These are phyloP conservation scores for Cinara cedri DNA, from an alignment of 2,888 invertebrate genomes.

Conservation along the genomic window DNA sequence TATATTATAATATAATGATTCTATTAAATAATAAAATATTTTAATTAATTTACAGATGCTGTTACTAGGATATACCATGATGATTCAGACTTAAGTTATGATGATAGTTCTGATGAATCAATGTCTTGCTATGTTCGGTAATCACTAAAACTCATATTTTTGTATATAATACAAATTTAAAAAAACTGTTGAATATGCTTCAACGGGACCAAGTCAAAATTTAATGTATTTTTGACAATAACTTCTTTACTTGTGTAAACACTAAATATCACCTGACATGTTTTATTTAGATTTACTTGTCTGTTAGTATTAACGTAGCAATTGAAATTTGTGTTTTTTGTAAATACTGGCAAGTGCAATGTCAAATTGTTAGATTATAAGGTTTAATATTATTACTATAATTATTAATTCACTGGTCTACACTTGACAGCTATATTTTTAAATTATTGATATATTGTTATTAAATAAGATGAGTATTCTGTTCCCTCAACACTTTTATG, in stretches of 20 bases:
- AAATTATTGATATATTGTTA: not conserved
- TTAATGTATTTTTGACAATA: not conserved
- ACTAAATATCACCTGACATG: not conserved
- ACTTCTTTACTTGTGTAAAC: slow-evolving; percentile 20
- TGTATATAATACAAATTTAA: slow-evolving; percentile 7
- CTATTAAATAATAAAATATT: slow-evolving; percentile 28
- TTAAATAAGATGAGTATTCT: no score
- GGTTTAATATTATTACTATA: slow-evolving; percentile 7
- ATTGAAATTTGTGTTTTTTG: slow-evolving; percentile 8
- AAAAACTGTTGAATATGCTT: not conserved
- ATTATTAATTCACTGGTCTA: slow-evolving; percentile 17
- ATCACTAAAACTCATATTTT: not conserved
- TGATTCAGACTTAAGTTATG: slow-evolving; percentile 43
- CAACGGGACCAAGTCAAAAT: not conserved
- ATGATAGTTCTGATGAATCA: slow-evolving; percentile 50
- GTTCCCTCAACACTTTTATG: no score
- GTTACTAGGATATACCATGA: slow-evolving; percentile 44
- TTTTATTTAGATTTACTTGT: not conserved
- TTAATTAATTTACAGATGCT: slow-evolving; percentile 36
- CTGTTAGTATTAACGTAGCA: not conserved
- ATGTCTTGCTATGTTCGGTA: slow-evolving; percentile 15
- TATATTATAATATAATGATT: no score
- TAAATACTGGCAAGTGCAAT: slow-evolving; percentile 1
- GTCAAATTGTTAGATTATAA: slow-evolving; percentile 7
- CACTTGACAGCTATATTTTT: not conserved